phyloP scores from a whole-genome alignment of 1,140 invertebrate genomes.

The Arion vulgaris region DNA sequence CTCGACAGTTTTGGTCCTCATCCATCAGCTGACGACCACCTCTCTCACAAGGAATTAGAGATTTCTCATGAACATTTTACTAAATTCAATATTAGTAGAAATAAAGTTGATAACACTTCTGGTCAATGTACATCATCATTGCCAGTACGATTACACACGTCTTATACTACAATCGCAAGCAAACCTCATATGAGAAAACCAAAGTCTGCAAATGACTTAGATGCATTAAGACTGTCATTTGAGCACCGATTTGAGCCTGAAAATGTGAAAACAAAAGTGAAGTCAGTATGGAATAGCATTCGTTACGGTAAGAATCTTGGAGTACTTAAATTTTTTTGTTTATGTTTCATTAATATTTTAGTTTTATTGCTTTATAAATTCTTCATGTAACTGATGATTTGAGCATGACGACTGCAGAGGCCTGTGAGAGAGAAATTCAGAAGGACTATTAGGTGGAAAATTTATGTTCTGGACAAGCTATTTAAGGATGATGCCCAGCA shows the following conservation, averaged over 20 bases:
- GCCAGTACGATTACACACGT: slow-evolving; percentile 14
- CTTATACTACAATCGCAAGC: slow-evolving; percentile 12
- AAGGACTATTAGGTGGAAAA: too few relatives aligned
- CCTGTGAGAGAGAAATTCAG: too few relatives aligned
- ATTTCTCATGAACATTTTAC: not conserved
- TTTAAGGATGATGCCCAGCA: too few relatives aligned
- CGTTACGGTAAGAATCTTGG: slow-evolving; percentile 80
- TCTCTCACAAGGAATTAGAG: not conserved
- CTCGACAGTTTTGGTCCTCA: not conserved
- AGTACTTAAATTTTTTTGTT: too few relatives aligned
- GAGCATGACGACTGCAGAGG: too few relatives aligned
- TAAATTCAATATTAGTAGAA: not conserved
- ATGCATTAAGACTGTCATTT: slow-evolving; percentile 24
- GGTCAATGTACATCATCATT: not conserved
- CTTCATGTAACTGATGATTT: too few relatives aligned
- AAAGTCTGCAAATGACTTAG: slow-evolving; percentile 33
- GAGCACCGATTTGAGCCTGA: slow-evolving; percentile 72
- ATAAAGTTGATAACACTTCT: not conserved
- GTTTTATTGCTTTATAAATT: too few relatives aligned
- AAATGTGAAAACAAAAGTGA: slow-evolving; percentile 85
- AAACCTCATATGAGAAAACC: slow-evolving; percentile 22
- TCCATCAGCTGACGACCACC: not conserved
- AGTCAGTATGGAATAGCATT: slow-evolving; percentile 91
- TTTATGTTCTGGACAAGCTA: too few relatives aligned
- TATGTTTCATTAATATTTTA: too few relatives aligned